Evolutionary conservation across 1,140 invertebrate species (phyloP), one percentile per base, ranked within the genome.

Genomic region (Drosophila parabipectinata): DNA sequence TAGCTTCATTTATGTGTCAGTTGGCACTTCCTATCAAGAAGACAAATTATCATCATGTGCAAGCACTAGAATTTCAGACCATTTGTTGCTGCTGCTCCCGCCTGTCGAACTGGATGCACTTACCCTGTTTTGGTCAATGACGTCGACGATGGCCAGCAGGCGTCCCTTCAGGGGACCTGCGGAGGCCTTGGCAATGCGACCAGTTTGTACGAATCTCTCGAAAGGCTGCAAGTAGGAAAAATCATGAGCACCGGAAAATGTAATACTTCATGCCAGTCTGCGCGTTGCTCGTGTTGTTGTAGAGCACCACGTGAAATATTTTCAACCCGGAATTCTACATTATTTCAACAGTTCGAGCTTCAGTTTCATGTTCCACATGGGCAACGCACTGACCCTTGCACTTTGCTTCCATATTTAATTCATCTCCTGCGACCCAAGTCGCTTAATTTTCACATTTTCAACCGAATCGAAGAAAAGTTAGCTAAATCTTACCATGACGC

Each of bases 121-220:
- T 94, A 98, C 98, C 92, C 97, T 96, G 90, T 98, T 99, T 94
- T 99, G 98, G 92, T 99, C 98, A 89, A 99, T 98, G 79, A 99
- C 94, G 93, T 99, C 98, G 44, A 99, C 97, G 89, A 99, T 98
- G 76, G 95, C 94, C 72, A 97, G 96, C 52, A 99, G 93, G 94
- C 99, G 98, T 72, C 98, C 98, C 92, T 96, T 95, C 77, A 98
- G 92, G 52, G 95, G 94, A 12, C 98, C 98, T 92, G 97, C 95
- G 56, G 97, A 95, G 79, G 99, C 95, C 91, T 97, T 97, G 92
- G 98, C 98, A 77, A 99, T 96, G 79, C 99, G 97, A 92, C 99
- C 99, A 51, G 98, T 96, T 93, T 99, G 96, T 68, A 99, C 98
- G 93, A 97, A 98, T 92, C 97, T 96, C 90, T 97, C 94, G 94